A percentile compares a stretch with the other conserved stretches of the same genome.
phyloP scores from a whole-genome alignment of 2,888 invertebrate genomes.

The Caenorhabditis imperialis region DNA sequence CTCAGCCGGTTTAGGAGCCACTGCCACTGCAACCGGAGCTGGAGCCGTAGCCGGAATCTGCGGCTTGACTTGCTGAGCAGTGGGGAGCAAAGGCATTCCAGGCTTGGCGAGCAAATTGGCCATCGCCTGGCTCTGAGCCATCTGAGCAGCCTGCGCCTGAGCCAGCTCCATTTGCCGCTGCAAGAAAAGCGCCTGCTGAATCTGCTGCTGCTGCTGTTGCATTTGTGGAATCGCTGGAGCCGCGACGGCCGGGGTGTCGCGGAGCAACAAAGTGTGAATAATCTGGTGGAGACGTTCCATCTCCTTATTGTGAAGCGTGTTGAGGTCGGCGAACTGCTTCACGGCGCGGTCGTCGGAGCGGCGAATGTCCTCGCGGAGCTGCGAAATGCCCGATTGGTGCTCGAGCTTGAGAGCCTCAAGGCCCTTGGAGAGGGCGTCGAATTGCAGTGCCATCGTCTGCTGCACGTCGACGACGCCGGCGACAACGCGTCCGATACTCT shows the following conservation, averaged over 20 bases:
- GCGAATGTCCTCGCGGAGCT: conserved; percentile 52
- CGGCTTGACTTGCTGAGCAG: conserved; percentile 10
- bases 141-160: conserved; percentile 28
- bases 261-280: conserved; percentile 43
- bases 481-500: conserved; percentile 55
- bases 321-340: conserved; percentile 39
- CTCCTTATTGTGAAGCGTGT: conserved; percentile 50
- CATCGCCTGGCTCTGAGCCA: conserved; percentile 8
- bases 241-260: conserved; percentile 12
- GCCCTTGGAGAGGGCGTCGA: conserved; percentile 44
- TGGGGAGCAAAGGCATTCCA: neutral
- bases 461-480: conserved; percentile 64
- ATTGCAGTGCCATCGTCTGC: conserved; percentile 49
- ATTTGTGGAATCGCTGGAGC: conserved; percentile 17
- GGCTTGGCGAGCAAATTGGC: neutral
- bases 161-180: conserved; percentile 29
- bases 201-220: conserved; percentile 43
- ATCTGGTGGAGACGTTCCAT: conserved; percentile 56
- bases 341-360: conserved; percentile 39
- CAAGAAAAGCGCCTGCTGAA: conserved; percentile 11
- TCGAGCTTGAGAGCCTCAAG: conserved; percentile 59
- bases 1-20: too few relatives aligned
- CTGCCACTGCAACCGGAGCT: too few relatives aligned
- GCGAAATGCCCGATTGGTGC: conserved; percentile 29
- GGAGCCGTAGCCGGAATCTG: conserved; percentile 4